Conservation (phyloP, 2,113 vertebrate species). For the Macrotus californicus region DNA sequence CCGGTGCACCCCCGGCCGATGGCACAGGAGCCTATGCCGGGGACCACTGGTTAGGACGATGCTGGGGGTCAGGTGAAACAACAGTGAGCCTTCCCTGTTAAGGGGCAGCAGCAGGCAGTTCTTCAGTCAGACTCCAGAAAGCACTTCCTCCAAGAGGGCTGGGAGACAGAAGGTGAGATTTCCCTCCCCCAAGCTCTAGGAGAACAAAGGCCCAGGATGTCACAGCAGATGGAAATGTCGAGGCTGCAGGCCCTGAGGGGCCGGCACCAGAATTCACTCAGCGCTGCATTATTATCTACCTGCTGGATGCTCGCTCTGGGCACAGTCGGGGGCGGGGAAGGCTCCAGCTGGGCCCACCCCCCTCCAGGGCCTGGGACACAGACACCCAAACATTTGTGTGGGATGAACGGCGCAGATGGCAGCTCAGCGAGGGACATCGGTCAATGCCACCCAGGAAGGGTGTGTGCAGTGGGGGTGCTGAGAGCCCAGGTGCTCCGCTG, state of each 20-base stretch:
- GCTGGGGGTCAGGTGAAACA: background rate
- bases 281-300: background rate
- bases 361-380: background rate
- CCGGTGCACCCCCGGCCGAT: background rate
- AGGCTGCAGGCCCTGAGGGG: background rate
- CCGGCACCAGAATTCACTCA: background rate
- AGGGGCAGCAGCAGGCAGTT: background rate
- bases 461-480: background rate
- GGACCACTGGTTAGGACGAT: background rate
- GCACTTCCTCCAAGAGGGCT: background rate
- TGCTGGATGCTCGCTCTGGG: background rate
- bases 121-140: background rate
- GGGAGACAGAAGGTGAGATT: background rate
- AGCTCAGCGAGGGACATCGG: background rate
- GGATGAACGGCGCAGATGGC: background rate
- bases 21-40: fast-evolving
- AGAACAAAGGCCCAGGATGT: background rate
- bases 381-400: background rate
- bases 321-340: background rate
- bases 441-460: background rate
- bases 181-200: background rate
- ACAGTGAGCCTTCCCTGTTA: background rate
- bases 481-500: background rate
- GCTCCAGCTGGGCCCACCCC: background rate
- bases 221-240: conserved; percentile 11